phyloP scores from a whole-genome alignment of 2,888 invertebrate genomes.

The Keiferia lycopersicella region DNA sequence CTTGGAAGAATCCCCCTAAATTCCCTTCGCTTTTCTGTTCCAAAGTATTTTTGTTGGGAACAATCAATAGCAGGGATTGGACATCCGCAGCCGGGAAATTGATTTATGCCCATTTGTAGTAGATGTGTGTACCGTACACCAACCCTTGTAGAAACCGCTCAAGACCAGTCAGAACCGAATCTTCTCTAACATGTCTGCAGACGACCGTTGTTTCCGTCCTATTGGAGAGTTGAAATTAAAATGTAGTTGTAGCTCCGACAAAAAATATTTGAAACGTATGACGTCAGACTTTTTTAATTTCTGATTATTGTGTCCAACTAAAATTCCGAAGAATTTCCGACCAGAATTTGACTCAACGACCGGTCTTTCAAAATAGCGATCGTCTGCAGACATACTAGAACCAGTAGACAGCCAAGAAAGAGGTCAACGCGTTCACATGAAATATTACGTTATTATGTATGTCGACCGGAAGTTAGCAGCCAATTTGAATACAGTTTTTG shows the following conservation, averaged over 20 bases:
- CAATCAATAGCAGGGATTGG: conserved; percentile 39
- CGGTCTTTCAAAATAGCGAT: no score
- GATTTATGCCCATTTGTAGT: conserved; percentile 45
- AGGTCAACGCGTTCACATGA: conserved; percentile 27
- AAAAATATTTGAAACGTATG: no score
- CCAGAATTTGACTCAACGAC: no score
- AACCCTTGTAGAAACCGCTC: conserved; percentile 30
- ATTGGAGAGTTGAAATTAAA: no score
- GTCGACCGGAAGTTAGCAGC: conserved; percentile 26
- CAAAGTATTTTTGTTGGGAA: conserved; percentile 39
- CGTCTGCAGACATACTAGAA: background rate
- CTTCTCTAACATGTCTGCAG: no score
- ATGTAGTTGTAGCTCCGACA: no score
- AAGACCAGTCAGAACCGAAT: no score
- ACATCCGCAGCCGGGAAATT: conserved; percentile 35
- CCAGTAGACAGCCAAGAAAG: conserved; percentile 32
- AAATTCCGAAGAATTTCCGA: no score
- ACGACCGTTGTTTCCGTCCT: no score
- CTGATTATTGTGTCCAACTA: no score
- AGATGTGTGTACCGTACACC: conserved; percentile 34
- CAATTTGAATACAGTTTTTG: conserved; percentile 30
- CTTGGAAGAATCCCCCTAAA: background rate
- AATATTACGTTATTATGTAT: conserved; percentile 29
- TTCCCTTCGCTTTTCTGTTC: conserved; percentile 31
- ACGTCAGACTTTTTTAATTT: no score